These are phyloP conservation scores for Aspidiotus rigidus DNA, from an alignment of 2,888 invertebrate genomes.

Conservation along the genomic window DNA sequence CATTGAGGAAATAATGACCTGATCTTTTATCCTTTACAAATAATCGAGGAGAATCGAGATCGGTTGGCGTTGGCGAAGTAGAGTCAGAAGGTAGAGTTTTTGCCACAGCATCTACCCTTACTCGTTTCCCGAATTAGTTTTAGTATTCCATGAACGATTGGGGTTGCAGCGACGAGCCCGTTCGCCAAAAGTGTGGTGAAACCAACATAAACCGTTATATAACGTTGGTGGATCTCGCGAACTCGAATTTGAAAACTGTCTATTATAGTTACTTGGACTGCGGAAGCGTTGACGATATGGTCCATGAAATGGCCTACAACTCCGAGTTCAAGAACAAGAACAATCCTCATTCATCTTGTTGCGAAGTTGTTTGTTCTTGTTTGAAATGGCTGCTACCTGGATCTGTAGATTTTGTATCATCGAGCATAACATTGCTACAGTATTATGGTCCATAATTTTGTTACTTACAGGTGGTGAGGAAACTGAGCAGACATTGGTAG, in stretches of 20 bases:
- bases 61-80: neutral
- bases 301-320: neutral
- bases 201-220: neutral
- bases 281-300: neutral
- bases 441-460: neutral
- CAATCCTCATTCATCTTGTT: neutral
- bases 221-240: neutral
- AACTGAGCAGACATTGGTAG: neutral
- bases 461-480: neutral
- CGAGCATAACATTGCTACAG: neutral
- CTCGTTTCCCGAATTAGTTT: neutral
- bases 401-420: neutral
- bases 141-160: neutral
- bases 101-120: neutral
- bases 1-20: slow-evolving; percentile 2
- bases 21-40: neutral
- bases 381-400: neutral
- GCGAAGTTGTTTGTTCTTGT: neutral
- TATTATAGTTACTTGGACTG: neutral
- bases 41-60: neutral
- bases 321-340: neutral
- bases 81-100: neutral
- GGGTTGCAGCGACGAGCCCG: neutral
- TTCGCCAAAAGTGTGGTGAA: neutral
- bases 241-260: neutral